phyloP scores from a whole-genome alignment of 1,140 invertebrate genomes.

The Heliconius eleuchia region DNA sequence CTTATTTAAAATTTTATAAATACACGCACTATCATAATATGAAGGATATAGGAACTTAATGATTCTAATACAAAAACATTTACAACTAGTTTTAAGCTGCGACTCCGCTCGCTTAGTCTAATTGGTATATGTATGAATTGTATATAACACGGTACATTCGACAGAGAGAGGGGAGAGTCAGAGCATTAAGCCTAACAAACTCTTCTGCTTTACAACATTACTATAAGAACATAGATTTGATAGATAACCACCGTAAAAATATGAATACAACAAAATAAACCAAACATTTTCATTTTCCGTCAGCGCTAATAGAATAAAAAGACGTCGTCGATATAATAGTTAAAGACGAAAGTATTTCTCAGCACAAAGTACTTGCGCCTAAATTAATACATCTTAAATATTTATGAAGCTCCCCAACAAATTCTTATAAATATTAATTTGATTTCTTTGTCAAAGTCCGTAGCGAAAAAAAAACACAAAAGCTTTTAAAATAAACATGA shows the following conservation, averaged over 20 bases:
- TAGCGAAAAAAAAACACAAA: neutral
- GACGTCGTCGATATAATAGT: slow-evolving; percentile 2
- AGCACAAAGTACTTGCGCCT: slow-evolving; percentile 9
- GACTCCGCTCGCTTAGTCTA: too few relatives aligned
- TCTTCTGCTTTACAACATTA: too few relatives aligned
- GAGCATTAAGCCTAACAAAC: too few relatives aligned
- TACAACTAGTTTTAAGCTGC: too few relatives aligned
- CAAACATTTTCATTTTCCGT: neutral
- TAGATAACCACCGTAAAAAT: neutral
- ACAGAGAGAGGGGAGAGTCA: too few relatives aligned
- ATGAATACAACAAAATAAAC: neutral
- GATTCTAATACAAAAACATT: too few relatives aligned
- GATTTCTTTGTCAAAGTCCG: slow-evolving; percentile 13
- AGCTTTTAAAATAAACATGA: slow-evolving; percentile 12
- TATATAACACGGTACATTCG: too few relatives aligned
- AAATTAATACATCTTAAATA: slow-evolving; percentile 13
- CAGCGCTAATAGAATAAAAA: slow-evolving; percentile 3
- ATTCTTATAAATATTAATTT: slow-evolving; percentile 13
- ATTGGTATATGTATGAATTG: too few relatives aligned
- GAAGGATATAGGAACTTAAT: too few relatives aligned
- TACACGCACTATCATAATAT: too few relatives aligned
- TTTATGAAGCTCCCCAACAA: slow-evolving; percentile 11
- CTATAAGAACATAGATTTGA: too few relatives aligned
- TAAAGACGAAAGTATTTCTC: neutral
- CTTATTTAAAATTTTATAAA: too few relatives aligned